These are phyloP conservation scores for Drepana falcataria DNA, from an alignment of 2,888 invertebrate species.

Conservation along the genomic window DNA sequence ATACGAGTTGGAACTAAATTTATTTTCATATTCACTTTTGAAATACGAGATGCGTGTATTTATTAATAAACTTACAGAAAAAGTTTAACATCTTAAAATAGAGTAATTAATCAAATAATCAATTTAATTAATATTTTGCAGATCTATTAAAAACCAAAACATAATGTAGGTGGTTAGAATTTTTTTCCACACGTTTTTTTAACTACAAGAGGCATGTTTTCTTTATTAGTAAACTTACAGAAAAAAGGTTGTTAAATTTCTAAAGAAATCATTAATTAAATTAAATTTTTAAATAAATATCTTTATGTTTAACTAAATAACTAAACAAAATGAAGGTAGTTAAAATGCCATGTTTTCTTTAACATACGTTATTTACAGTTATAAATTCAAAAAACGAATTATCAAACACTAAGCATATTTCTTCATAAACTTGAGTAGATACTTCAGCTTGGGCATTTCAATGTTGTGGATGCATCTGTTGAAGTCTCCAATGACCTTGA, in stretches of 20 bases:
- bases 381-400: conserved; percentile 1
- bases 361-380: conserved; percentile 4
- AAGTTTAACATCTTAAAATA: no score
- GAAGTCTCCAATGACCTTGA: conserved; percentile 72
- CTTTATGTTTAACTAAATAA: neutral
- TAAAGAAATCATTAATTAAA: no score
- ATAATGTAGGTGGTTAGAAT: no score
- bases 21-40: neutral
- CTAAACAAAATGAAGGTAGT: neutral
- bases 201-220: neutral
- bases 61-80: neutral
- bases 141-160: no score
- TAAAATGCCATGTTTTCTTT: neutral
- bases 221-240: neutral
- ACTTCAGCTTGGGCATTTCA: conserved; percentile 72
- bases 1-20: conserved; percentile 8
- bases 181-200: no score
- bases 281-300: no score
- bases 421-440: conserved; percentile 71
- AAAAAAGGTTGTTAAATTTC: neutral
- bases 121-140: no score
- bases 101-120: no score
- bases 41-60: conserved; percentile 4
- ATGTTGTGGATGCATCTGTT: conserved; percentile 73
- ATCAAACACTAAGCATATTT: conserved; percentile 53